Evolutionary conservation across 2,888 invertebrate species (phyloP), one percentile per base, ranked within the genome.

Genomic region (Zhengitettix transpicula): DNA sequence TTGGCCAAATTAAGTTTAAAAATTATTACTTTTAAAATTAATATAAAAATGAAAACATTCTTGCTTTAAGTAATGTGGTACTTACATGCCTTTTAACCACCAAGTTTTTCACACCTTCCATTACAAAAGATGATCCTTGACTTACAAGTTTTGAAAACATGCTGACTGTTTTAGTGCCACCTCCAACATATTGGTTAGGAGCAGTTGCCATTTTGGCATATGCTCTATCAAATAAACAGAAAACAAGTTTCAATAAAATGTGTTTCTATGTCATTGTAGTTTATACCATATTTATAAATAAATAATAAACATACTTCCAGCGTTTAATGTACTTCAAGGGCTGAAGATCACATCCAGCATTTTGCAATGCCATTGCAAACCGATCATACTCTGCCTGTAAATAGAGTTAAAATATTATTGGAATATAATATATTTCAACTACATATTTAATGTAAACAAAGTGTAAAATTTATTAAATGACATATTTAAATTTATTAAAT

Each of bases 51-150:
- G 28, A 28, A 28, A 28, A 28, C 7, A 28, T n/a, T 28, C 28
- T 28, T 28, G 28, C 28, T 28, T 2, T 28, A 28, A 28, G 2
- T 28, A 28, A 28, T 28, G 15, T 16, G 28, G 3, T n/a, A 81
- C 85, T 82, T 73, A 91, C 92, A 76, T 99, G 97, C 77, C 91
- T 87, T 75, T 99, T 99, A 10, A 99, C 92, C 16, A 98, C 98
- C 68, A 99, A 82, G 78, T 99, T 99, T 75, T 97, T 95, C 1
- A 98, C 97, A 47, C 97, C 99, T 74, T 99, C 99, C 97, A 99
- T 99, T 0, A 99, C 96, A 73, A 99, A 97, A 44, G 93, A 92
- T 0, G 97, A 98, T 28, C 97, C 96, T 71, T 97, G 95, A 10
- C 90, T 90, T 68, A 99, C 90, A 59, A 99, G 79, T 74, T 98